Base-by-base conservation (phyloP, 2,797 vertebrate species). In the Megaceryle alcyon region DNA sequence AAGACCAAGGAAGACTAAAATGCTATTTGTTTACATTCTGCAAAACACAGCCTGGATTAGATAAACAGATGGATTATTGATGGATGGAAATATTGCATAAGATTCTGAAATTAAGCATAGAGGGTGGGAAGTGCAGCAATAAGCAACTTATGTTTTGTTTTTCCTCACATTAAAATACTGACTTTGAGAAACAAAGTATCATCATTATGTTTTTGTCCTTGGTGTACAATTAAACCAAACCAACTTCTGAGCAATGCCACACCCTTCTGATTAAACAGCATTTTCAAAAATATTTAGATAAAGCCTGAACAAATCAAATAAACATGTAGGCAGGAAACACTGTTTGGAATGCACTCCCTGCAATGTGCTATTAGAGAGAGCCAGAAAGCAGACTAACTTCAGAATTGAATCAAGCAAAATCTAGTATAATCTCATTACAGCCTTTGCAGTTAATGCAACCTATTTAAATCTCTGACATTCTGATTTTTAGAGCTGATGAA, bases 341-440 rank as follows among this genome's bases (percentile, higher is more conserved):
- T 95, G 92, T 84, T 90, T 53, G 79, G 91, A 95, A 96, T 90
- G 73, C 39, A 77, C 85, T 95, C 82, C 90, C 80, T 91, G 90
- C 44, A 95, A 96, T 91, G 92, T 59, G 44, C 69, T 95, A 68
- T 77, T 39, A 90, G 57, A 94, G 81, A 54, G 63, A 95, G 93
- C 95, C 96, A 88, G 96, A 97, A 98, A 98, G 97, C 92, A 97
- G 51, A 48, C 93, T 89, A 97, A 97, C 95, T 95, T 90, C 90
- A 96, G 94, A 90, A 98, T 97, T 95, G 90, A 96, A 97, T 97
- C 96, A 94, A 98, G 97, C 96, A 98, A 97, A 98, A 98, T 95
- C 97, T 93, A 92, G 95, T 49, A 92, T 98, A 98, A 99, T 98
- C 98, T 97, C 98, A 98, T 98, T 98, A 98, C 96, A 97, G 97